Conservation (phyloP, 2,888 invertebrate species). For the Leptinotarsa juncta region DNA sequence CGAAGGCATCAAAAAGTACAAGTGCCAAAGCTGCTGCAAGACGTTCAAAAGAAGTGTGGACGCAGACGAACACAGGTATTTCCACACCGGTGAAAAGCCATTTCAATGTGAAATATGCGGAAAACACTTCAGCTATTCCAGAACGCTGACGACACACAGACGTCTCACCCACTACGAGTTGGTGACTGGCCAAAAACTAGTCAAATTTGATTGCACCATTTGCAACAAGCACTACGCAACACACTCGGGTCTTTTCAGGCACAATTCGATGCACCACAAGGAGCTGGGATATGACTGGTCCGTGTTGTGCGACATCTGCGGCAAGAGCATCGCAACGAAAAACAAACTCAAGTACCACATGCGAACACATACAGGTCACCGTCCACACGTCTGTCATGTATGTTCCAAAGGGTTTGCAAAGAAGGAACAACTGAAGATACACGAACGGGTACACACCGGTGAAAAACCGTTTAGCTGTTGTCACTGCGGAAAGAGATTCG, state of each 20-base stretch:
- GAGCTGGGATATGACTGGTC: constrained; percentile 65
- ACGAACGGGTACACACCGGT: constrained; percentile 55
- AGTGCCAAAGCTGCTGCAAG: constrained; percentile 52
- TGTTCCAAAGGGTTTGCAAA: constrained; percentile 68
- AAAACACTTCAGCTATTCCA: constrained; percentile 67
- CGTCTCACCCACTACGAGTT: constrained; percentile 67
- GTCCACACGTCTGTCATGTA: constrained; percentile 63
- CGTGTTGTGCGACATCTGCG: constrained; percentile 64
- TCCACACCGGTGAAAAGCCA: constrained; percentile 67
- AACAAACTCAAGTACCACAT: constrained; percentile 61
- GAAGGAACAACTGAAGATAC: constrained; percentile 61
- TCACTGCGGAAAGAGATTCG: constrained; percentile 59
- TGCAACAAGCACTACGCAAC: constrained; percentile 62
- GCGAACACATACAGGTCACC: constrained; percentile 63
- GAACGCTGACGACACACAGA: constrained; percentile 68
- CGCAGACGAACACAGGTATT: constrained; percentile 65
- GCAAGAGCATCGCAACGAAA: constrained; percentile 59
- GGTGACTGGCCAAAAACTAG: constrained; percentile 56
- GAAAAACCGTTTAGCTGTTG: constrained; percentile 62
- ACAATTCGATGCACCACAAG: constrained; percentile 55
- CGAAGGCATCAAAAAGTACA: constrained; percentile 51
- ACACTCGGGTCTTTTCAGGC: constrained; percentile 56
- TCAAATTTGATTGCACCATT: constrained; percentile 61
- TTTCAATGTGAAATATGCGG: constrained; percentile 57
- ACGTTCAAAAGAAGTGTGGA: constrained; percentile 63